Evolutionary conservation across 1,140 invertebrate genomes (phyloP).

Genomic region (Druon quercuslanigerum): DNA sequence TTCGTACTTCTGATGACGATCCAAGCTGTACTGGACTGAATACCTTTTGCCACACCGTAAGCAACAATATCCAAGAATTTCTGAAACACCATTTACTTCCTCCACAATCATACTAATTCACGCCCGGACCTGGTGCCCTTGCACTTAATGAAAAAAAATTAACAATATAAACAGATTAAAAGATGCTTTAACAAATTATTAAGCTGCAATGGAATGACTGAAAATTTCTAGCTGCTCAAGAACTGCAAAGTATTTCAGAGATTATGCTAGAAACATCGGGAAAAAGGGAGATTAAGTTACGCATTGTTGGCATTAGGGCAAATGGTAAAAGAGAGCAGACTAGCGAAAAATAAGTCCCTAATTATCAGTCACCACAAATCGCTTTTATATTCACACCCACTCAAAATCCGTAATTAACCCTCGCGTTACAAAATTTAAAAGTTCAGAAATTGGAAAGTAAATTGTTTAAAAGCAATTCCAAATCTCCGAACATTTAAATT

Average conservation of each 20-base stretch:
- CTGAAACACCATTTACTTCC: constrained; percentile 60
- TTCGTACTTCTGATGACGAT: constrained; percentile 69
- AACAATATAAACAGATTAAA: background rate
- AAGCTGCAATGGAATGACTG: too few relatives aligned
- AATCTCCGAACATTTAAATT: background rate
- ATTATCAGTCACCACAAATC: constrained; percentile 22
- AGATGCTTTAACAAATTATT: background rate
- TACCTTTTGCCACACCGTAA: constrained; percentile 72
- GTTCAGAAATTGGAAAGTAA: background rate
- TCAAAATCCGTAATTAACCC: constrained; percentile 4
- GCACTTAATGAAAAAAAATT: background rate
- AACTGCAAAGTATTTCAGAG: background rate
- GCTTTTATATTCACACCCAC: constrained; percentile 9
- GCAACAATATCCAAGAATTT: constrained; percentile 63
- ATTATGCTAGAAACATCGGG: background rate
- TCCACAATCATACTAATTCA: constrained; percentile 51
- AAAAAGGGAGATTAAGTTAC: constrained; percentile 1
- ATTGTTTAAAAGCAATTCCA: background rate
- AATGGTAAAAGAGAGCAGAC: constrained; percentile 3
- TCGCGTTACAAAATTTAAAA: background rate
- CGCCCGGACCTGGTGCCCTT: constrained; percentile 33
- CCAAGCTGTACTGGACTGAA: constrained; percentile 69
- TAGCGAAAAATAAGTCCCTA: constrained; percentile 29
- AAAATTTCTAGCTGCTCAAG: background rate
- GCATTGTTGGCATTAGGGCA: background rate